phyloP scores from a whole-genome alignment of 2,113 vertebrate species.

The Odocoileus hemionus region DNA sequence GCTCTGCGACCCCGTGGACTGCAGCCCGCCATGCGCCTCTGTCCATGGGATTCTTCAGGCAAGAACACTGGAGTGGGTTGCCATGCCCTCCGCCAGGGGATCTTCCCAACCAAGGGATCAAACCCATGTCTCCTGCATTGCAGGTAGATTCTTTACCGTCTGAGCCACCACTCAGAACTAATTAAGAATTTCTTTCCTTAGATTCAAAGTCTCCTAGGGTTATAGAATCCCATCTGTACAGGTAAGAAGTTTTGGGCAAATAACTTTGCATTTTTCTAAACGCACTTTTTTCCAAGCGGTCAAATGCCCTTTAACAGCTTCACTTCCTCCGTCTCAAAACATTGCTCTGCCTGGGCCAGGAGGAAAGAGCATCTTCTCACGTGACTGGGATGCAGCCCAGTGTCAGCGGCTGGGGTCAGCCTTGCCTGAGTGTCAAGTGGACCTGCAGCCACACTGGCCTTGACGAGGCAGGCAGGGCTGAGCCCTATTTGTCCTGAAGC shows the following conservation, averaged over 20 bases:
- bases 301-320: neutral
- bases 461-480: no score
- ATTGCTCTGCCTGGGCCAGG: no score
- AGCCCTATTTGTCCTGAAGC: neutral
- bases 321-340: neutral
- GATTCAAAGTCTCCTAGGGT: neutral
- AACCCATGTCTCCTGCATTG: neutral
- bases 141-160: neutral
- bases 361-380: neutral
- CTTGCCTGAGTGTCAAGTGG: accelerated
- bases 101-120: neutral
- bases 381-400: no score
- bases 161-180: neutral
- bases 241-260: neutral
- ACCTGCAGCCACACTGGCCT: neutral
- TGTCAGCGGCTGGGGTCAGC: neutral
- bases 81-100: neutral
- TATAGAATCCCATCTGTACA: neutral
- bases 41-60: neutral
- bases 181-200: neutral
- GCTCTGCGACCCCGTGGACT: neutral
- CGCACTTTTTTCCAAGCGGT: neutral
- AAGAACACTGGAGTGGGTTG: neutral
- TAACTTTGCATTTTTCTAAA: neutral
- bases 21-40: neutral